Base-by-base conservation (phyloP, 1,140 invertebrate species). In the Onthophagus taurus region DNA sequence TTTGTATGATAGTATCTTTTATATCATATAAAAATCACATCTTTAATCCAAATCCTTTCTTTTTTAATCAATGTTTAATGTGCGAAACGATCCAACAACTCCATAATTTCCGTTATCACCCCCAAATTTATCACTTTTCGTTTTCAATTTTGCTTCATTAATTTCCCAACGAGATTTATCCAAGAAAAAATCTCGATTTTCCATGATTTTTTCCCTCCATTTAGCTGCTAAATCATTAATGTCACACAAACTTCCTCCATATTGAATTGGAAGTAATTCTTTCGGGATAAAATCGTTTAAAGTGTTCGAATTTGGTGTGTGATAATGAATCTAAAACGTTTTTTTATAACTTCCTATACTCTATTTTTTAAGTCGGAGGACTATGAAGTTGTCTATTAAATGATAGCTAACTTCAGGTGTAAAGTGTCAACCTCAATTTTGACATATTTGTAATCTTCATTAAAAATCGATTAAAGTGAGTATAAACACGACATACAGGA, bases 241-340 rank as follows among this genome's bases (percentile, higher is more conserved):
- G n/a, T 76, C 57, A 8, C 77, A 77, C 2, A 69, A 69, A 11
- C 67, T 66, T 2, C 80, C 80, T 8, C 80, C 80, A 45, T 78
- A 81, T 54, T 83, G 79, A n/a, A 68, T 64, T 0, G 80, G 80
- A 18, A 83, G 55, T 13, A 81, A 55, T 3, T 76, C 70, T 47
- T 65, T 66, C 0, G 78, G 72, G 24, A 83, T 64, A 52, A 70
- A 73, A 24, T 76, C 66, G 49, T 73, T 76, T 0, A 83, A 52
- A 0, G 74, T 74, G 2, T 71, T 69, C 4, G 77, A 72, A 50
- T 71, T 73, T 3, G 71, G 69, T 23, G 70, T 64, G 57, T 81
- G 78, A 58, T 79, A 79, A 51, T 72, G 68, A 18, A 75, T 59
- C 69, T 80, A 64, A 49, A 73, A 71, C 5, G 13, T n/a, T n/a